Conservation (phyloP, 2,888 invertebrate species). For the Serripes groenlandicus region DNA sequence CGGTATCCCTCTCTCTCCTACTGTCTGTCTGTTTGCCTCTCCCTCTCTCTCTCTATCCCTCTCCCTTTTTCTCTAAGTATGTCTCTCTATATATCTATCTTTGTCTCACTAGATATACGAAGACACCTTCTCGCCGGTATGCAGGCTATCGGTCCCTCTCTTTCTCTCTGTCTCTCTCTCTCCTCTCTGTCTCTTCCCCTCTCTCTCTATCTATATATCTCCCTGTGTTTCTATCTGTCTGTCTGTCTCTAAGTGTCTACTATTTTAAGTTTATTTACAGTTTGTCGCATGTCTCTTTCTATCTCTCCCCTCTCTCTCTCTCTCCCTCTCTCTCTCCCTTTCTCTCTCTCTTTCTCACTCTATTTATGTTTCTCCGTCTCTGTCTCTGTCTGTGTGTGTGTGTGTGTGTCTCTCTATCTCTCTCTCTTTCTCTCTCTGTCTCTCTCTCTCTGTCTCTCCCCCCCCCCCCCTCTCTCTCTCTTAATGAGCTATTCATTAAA, state of each 20-base stretch:
- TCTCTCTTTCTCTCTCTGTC: not conserved
- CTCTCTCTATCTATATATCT: too few relatives aligned
- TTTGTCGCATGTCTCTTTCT: too few relatives aligned
- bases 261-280: too few relatives aligned
- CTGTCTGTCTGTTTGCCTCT: not conserved
- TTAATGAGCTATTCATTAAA: too few relatives aligned
- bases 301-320: not conserved
- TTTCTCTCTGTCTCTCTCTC: too few relatives aligned
- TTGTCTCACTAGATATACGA: too few relatives aligned
- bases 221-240: too few relatives aligned
- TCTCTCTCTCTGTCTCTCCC: not conserved
- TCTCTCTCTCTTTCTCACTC: not conserved
- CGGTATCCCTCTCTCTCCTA: not conserved
- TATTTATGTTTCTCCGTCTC: not conserved
- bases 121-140: too few relatives aligned
- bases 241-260: too few relatives aligned
- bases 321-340: not conserved
- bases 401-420: not conserved
- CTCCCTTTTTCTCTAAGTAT: not conserved
- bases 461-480: too few relatives aligned
- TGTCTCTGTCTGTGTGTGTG: not conserved
- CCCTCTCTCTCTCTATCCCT: not conserved
- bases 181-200: too few relatives aligned
- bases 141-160: too few relatives aligned
- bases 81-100: not conserved